These are phyloP conservation scores for Globodera rostochiensis DNA, from an alignment of 1,140 invertebrate genomes.

Conservation along the genomic window DNA sequence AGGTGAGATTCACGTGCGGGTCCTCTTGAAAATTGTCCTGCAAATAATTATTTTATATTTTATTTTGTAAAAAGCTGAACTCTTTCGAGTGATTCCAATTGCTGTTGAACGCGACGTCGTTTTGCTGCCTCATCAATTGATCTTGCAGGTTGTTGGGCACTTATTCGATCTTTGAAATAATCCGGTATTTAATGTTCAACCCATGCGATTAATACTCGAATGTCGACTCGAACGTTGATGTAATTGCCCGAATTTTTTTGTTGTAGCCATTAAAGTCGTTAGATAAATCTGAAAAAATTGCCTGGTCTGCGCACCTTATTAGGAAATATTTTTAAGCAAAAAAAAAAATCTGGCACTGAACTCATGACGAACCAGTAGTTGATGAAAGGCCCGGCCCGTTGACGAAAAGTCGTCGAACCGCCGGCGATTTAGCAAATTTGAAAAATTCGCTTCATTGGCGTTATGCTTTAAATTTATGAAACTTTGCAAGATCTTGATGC, in stretches of 20 bases:
- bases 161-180: constrained; percentile 14
- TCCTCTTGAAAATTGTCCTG: constrained; percentile 43
- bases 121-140: constrained; percentile 30
- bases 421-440: too few relatives aligned
- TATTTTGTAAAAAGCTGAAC: background rate
- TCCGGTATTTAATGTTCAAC: too few relatives aligned
- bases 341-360: too few relatives aligned
- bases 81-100: constrained; percentile 36
- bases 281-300: background rate
- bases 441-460: too few relatives aligned
- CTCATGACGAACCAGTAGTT: too few relatives aligned
- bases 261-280: background rate
- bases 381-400: too few relatives aligned
- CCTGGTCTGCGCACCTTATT: too few relatives aligned
- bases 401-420: too few relatives aligned
- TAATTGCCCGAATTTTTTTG: background rate
- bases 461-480: too few relatives aligned
- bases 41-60: background rate
- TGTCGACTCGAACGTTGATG: background rate
- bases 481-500: too few relatives aligned
- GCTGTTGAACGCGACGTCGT: constrained; percentile 23
- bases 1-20: constrained; percentile 33
- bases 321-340: too few relatives aligned
- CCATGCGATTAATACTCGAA: background rate
- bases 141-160: constrained; percentile 14